phyloP scores from a whole-genome alignment of 2,113 vertebrate genomes.

The Buteo buteo region DNA sequence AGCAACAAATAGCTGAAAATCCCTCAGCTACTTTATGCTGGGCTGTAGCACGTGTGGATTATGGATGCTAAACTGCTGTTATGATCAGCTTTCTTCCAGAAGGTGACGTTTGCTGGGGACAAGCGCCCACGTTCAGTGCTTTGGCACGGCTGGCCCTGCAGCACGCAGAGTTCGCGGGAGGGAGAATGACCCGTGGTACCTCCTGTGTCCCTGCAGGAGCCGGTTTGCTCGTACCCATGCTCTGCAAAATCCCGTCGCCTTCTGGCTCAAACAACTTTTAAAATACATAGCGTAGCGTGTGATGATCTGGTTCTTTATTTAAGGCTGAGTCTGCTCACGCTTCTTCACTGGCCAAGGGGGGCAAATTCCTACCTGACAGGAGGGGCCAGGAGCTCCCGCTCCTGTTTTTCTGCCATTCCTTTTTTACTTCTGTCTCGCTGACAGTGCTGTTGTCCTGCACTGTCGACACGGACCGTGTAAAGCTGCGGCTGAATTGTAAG shows the following conservation, averaged over 20 bases:
- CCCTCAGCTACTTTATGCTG: not conserved
- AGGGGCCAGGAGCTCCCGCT: not conserved
- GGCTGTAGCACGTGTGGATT: not conserved
- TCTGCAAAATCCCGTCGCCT: not conserved
- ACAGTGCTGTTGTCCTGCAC: not conserved
- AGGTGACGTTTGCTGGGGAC: not conserved
- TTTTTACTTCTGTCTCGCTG: not conserved
- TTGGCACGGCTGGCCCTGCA: not conserved
- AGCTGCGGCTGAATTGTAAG: not conserved
- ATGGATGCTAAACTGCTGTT: not conserved
- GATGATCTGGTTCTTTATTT: not conserved
- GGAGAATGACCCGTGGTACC: not conserved
- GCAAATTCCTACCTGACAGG: not conserved
- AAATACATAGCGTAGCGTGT: not conserved
- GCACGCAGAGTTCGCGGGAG: not conserved
- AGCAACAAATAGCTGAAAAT: not conserved
- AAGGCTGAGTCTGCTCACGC: not conserved
- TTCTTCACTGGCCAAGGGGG: not conserved
- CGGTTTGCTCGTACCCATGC: rapidly evolving
- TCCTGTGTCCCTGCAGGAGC: not conserved
- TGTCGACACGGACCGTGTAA: rapidly evolving
- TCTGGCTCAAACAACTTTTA: not conserved
- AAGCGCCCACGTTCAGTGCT: not conserved
- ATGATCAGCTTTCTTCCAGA: not conserved
- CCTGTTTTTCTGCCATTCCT: not conserved